These are phyloP conservation scores for Cryptoprocta ferox DNA, from an alignment of 2,797 vertebrate species.

Conservation along the genomic window DNA sequence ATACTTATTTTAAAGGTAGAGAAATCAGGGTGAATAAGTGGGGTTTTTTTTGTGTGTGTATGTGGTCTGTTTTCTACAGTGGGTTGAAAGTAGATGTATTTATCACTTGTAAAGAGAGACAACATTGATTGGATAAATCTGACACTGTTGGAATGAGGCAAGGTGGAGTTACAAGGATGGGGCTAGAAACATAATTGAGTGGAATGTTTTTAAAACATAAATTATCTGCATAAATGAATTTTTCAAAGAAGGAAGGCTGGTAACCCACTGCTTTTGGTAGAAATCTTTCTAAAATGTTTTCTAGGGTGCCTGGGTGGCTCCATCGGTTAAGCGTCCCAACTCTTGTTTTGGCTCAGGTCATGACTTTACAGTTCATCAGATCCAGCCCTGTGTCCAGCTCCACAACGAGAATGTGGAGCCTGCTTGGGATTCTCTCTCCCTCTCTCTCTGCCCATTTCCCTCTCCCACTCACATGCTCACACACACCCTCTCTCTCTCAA, in stretches of 20 bases:
- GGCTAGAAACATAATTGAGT: not conserved
- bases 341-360: too few species aligned
- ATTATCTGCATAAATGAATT: slow-evolving; percentile 16
- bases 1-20: slow-evolving; percentile 44
- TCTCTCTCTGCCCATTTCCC: too few species aligned
- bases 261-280: slow-evolving; percentile 21
- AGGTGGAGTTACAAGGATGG: not conserved
- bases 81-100: not conserved
- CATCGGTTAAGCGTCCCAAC: too few species aligned
- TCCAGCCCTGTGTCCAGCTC: too few species aligned
- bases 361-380: too few species aligned
- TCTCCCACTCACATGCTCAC: too few species aligned
- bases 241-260: not conserved
- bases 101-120: slow-evolving; percentile 12
- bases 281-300: slow-evolving; percentile 25
- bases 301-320: not conserved
- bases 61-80: not conserved
- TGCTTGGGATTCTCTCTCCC: too few species aligned
- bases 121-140: not conserved
- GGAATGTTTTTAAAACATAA: slow-evolving; percentile 2
- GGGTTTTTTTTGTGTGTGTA: too few species aligned
- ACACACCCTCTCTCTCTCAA: too few species aligned
- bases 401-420: too few species aligned
- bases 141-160: not conserved
- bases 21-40: slow-evolving; percentile 16